Evolutionary conservation across 2,797 vertebrate genomes (phyloP), one percentile per base, ranked within the genome.

Genomic region (Falco biarmicus): DNA sequence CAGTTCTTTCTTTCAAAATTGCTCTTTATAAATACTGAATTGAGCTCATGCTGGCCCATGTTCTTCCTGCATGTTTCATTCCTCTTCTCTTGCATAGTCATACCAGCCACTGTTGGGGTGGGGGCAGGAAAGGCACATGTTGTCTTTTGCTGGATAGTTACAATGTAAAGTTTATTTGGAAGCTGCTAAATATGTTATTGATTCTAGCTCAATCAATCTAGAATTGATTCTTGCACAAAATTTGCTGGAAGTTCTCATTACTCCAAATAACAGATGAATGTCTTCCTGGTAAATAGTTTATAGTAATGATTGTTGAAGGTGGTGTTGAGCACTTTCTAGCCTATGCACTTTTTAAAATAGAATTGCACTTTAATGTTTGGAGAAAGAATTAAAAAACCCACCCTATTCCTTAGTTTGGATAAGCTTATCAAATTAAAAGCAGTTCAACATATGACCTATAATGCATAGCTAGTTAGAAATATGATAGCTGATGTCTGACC

Each of bases 231-330:
- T 25, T 12, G 56, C 54, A 22, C 41, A 82, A 80, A 80, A 93
- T 76, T 81, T 95, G 17, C 26, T 89, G 50, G 57, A 87, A 87
- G 51, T 61, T 48, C n/a, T 86, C 28, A 29, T 93, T 94, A 68
- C 53, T 85, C 43, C 69, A 91, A 57, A 82, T 85, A 90, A 76
- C 43, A 81, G 51, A 28, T 60, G 86, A 53, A 59, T 64, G 54
- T 71, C 89, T 66, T 85, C 47, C 22, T 79, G 28, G 34, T 87
- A 84, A 86, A 86, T 77, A 86, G 37, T 59, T 85, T 91, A 71
- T 70, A 34, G 76, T 84, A 86, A 47, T n/a, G 74, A 10, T 84
- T 63, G 68, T 64, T 92, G 89, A 84, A 66, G 34, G 48, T 93
- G 39, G 8, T 65, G 39, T 82, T 82, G 78, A 93, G 31, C 34